These are phyloP conservation scores for Apistogramma diplotaenia DNA, from an alignment of 2,113 vertebrate genomes.

Conservation along the genomic window DNA sequence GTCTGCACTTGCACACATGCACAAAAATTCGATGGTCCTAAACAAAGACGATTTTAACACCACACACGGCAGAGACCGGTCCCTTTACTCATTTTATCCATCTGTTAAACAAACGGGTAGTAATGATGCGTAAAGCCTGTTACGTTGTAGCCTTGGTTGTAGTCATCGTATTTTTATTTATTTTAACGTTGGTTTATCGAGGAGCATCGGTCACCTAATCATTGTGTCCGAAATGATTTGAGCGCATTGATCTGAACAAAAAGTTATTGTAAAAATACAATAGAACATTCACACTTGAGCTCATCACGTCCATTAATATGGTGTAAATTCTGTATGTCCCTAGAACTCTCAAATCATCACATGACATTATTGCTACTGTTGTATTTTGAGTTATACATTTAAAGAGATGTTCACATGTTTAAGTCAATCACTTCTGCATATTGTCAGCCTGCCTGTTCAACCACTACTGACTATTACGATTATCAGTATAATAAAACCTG, in stretches of 20 bases:
- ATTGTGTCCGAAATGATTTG: background rate
- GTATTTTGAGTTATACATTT: background rate
- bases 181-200: background rate
- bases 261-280: background rate
- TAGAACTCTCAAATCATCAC: background rate
- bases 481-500: background rate
- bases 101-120: conserved; percentile 28
- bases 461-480: background rate
- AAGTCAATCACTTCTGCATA: background rate
- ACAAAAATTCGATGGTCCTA: conserved; percentile 25
- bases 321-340: background rate
- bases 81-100: conserved; percentile 11
- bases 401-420: background rate
- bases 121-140: background rate
- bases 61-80: conserved; percentile 14
- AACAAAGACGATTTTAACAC: conserved; percentile 47
- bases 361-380: background rate
- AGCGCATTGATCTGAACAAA: background rate
- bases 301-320: background rate
- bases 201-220: background rate
- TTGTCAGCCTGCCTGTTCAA: background rate
- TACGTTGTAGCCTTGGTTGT: background rate
- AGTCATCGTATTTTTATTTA: background rate
- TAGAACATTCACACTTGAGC: background rate
- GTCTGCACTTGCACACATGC: conserved; percentile 18